Evolutionary conservation across 2,113 vertebrate genomes (phyloP), one percentile per base, ranked within the genome.

Genomic region (Arothron firmamentum): DNA sequence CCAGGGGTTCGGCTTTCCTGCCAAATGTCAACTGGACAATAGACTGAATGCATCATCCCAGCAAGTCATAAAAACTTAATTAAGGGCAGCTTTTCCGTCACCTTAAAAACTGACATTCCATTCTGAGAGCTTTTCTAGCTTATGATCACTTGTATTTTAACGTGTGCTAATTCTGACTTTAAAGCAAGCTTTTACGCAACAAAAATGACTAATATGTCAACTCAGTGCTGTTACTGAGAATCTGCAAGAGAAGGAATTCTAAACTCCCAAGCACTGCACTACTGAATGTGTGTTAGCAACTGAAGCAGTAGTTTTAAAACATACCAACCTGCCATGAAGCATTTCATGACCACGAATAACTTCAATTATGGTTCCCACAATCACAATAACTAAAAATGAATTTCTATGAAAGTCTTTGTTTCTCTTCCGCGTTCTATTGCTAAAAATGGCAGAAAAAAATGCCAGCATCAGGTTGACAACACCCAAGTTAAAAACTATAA

Each of bases 11-110:
- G 52, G 65, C 70, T 67, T 51, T 62, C 61, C 59, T n/a, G 55
- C 59, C 74, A 77, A 63, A 67, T 57, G 69, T 70, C 77, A 80
- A 18, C 57, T 59, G 47, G 64, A 81, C 75, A 82, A 84, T 67
- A 54, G 59, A 52, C 67, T 49, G 54, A 72, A 67, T 54, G 62
- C 56, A 61, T 75, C 62, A 58, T 65, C 67, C 31, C 48, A 63
- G 64, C 58, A 54, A 70, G 56, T 62, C 53, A 65, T n/a, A 38
- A 67, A 43, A 72, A 69, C 57, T 43, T 61, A 56, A 61, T 13
- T 3, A 10, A 59, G 51, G 57, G 56, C 65, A 20, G 50, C 1
- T 59, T 48, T 47, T 68, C 55, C 59, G 50, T 65, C 64, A 43
- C 63, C 23, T 12, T 7, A 28, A 38, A 38, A 38, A 2, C 34